Evolutionary conservation across 2,113 vertebrate genomes (phyloP).

Genomic region (Aptenodytes forsteri): DNA sequence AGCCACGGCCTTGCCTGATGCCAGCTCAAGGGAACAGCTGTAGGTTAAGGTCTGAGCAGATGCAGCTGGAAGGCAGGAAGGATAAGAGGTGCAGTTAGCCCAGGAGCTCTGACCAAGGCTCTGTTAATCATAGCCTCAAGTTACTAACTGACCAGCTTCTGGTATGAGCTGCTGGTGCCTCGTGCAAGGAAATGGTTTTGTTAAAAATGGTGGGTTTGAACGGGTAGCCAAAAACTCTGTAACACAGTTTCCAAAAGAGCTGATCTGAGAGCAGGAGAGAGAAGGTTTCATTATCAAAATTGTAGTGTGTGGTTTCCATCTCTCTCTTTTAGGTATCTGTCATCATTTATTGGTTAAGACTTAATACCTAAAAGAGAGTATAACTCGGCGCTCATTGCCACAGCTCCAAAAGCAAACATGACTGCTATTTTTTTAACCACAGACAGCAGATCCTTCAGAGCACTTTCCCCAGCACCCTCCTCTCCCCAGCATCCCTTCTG

Average conservation of each 20-base stretch:
- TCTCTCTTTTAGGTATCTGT: not conserved
- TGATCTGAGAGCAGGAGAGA: not conserved
- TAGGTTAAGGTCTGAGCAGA: not conserved
- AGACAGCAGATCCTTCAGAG: not conserved
- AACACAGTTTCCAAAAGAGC: not conserved
- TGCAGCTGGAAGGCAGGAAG: not conserved
- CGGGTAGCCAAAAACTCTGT: not conserved
- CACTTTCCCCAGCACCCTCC: not conserved
- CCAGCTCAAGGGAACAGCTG: not conserved
- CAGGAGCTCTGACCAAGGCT: not conserved
- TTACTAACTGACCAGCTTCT: not conserved
- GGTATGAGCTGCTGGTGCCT: not conserved
- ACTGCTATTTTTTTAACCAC: not conserved
- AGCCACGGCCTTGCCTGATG: not conserved
- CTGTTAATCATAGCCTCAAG: not conserved
- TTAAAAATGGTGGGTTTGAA: not conserved
- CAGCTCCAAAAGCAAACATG: not conserved
- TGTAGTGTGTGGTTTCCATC: not conserved
- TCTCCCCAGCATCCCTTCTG: not conserved
- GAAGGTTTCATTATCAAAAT: slow-evolving; percentile 30
- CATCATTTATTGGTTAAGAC: slow-evolving; percentile 12
- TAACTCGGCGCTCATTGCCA: not conserved
- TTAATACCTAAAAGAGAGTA: not conserved
- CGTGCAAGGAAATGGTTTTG: not conserved
- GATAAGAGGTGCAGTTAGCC: not conserved